Evolutionary conservation across 2,113 vertebrate genomes (phyloP).

Genomic region (Neogobius melanostomus): DNA sequence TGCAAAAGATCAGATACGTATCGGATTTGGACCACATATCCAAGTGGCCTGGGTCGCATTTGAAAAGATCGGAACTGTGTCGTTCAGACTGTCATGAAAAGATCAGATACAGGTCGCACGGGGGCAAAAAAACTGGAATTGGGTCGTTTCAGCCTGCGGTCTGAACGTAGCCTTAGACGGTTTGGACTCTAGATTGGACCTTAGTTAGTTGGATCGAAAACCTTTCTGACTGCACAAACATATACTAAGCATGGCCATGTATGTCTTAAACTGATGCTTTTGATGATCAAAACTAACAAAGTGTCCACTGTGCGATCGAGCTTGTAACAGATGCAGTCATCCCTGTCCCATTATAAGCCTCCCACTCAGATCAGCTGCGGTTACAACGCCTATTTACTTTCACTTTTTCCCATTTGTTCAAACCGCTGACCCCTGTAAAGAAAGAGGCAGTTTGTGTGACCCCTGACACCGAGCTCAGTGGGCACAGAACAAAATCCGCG

Average conservation of each 20-base stretch:
- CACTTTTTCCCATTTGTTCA: conserved; percentile 2
- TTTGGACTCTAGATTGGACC: too few relatives aligned
- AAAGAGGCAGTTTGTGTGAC: background rate
- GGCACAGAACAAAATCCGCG: conserved; percentile 2
- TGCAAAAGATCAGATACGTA: too few relatives aligned
- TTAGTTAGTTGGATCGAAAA: too few relatives aligned
- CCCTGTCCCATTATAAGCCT: conserved; percentile 1
- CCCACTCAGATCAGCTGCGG: background rate
- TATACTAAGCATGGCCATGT: background rate
- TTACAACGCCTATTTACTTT: background rate
- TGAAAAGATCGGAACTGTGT: too few relatives aligned
- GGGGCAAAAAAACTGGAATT: too few relatives aligned
- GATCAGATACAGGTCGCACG: too few relatives aligned
- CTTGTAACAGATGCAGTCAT: background rate
- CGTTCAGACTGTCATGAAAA: too few relatives aligned
- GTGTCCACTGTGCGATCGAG: background rate
- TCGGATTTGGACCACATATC: too few relatives aligned
- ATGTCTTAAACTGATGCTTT: background rate
- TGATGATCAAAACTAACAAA: background rate
- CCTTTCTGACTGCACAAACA: too few relatives aligned
- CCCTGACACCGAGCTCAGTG: background rate
- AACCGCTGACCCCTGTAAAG: background rate
- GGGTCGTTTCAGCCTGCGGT: too few relatives aligned
- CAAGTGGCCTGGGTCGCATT: too few relatives aligned
- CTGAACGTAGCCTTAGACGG: too few relatives aligned